Percentiles rank a stretch among this genome's conserved stretches.
These are phyloP conservation scores for Eretmochelys imbricata DNA, from an alignment of 2,113 vertebrate genomes.

Conservation along the genomic window DNA sequence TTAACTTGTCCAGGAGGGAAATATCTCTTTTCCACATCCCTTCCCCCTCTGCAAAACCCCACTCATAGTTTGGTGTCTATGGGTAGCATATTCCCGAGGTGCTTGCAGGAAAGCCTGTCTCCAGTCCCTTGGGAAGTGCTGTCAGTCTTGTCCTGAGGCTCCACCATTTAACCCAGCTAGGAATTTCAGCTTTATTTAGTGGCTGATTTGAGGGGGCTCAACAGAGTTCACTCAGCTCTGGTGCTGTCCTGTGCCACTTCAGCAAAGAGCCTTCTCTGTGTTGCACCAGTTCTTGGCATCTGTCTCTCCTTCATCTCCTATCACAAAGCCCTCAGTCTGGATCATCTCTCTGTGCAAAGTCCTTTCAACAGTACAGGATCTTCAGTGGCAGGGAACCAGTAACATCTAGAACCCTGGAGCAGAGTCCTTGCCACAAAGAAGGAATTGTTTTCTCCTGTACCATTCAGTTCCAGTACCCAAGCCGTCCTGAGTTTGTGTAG, in stretches of 20 bases:
- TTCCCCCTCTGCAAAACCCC: background rate
- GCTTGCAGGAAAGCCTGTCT: background rate
- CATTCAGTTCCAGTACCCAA: background rate
- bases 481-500: background rate
- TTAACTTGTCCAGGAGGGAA: background rate
- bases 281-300: background rate
- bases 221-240: background rate
- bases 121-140: background rate
- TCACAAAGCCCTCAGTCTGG: background rate
- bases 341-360: background rate
- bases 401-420: background rate
- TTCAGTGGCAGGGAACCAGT: background rate
- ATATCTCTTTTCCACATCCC: background rate
- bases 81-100: background rate
- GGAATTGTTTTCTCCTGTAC: background rate
- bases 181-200: background rate
- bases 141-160: background rate
- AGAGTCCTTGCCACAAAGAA: background rate
- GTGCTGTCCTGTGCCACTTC: background rate
- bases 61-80: background rate
- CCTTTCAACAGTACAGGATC: background rate
- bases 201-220: background rate
- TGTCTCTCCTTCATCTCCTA: background rate
- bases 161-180: background rate
- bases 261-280: background rate